These are phyloP conservation scores for Leptestheria dahalacensis DNA, from an alignment of 1,140 invertebrate species.

Conservation along the genomic window DNA sequence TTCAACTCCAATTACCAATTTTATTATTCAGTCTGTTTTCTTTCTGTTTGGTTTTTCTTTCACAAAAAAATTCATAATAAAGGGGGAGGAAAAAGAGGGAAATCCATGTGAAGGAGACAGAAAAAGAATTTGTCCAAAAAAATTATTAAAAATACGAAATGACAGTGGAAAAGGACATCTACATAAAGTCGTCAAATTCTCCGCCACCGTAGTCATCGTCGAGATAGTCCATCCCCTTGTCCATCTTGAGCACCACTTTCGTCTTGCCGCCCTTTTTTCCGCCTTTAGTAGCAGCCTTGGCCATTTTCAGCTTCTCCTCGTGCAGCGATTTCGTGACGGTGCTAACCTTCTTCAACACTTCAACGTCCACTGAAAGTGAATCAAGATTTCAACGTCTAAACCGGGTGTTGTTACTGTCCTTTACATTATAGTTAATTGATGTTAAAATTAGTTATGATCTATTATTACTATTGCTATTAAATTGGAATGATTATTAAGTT, in stretches of 20 bases:
- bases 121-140: background rate
- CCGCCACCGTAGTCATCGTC: slow-evolving; percentile 9
- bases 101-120: background rate
- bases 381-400: background rate
- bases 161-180: too few species aligned
- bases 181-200: slow-evolving; percentile 15
- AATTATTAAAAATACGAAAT: background rate
- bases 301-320: slow-evolving; percentile 13
- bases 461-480: too few species aligned
- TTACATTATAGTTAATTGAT: background rate
- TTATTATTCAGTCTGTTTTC: too few species aligned
- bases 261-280: slow-evolving; percentile 4
- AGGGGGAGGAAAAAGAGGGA: too few species aligned
- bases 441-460: too few species aligned
- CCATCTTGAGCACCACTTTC: slow-evolving; percentile 12
- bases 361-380: slow-evolving; percentile 8
- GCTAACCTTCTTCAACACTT: slow-evolving; percentile 9
- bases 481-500: too few species aligned
- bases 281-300: slow-evolving; percentile 5
- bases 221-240: slow-evolving; percentile 8
- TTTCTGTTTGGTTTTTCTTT: too few species aligned
- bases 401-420: background rate
- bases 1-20: too few species aligned
- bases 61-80: too few species aligned
- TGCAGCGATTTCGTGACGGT: slow-evolving; percentile 2